Base-by-base conservation (phyloP, 2,113 vertebrate species). In the Rhagologus leucostigma region DNA sequence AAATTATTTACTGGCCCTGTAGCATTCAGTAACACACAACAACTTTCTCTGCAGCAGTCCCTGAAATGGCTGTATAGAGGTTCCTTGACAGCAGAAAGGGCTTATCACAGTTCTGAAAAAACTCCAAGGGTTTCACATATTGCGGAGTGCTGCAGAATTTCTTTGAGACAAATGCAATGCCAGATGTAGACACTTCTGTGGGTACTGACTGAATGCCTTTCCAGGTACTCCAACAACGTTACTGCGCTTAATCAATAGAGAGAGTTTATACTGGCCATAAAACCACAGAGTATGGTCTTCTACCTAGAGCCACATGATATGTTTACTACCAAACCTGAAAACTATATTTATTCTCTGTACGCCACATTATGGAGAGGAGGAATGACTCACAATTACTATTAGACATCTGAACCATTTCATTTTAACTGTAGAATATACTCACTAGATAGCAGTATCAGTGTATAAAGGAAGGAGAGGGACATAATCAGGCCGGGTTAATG, bases 171-270 rank as follows among this genome's bases (percentile, higher is more conserved):
- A 95, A 55, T 41, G 53, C n/a, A 92, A 39, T 42, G 49, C 59
- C 84, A 83, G 74, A 90, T 16, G 80, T 74, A 53, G 71, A 73
- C 29, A 47, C 39, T 89, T 69, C 63, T 93, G 94, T 21, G 59
- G 37, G 32, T 91, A 68, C 73, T 90, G 82, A 77, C 60, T 94
- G 90, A 96, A 67, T 39, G 93, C 79, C 50, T 96, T 87, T 62
- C 50, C 52, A 96, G 33, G 37, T 80, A 75, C 71, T 92, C 78
- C 86, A 42, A 62, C 89, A 62, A 76, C 93, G 82, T 37, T 59
- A 11, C 42, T 79, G 22, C 69, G 35, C 82, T 97, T 96, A 92
- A 94, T 94, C 85, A 90, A 83, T 69, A 74, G 24, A 93, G 65
- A 88, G 35, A 95, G 91, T 90, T 96, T 87, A 94, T 68, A 44